phyloP scores from a whole-genome alignment of 2,888 invertebrate species.

The Drosophila mimica region DNA sequence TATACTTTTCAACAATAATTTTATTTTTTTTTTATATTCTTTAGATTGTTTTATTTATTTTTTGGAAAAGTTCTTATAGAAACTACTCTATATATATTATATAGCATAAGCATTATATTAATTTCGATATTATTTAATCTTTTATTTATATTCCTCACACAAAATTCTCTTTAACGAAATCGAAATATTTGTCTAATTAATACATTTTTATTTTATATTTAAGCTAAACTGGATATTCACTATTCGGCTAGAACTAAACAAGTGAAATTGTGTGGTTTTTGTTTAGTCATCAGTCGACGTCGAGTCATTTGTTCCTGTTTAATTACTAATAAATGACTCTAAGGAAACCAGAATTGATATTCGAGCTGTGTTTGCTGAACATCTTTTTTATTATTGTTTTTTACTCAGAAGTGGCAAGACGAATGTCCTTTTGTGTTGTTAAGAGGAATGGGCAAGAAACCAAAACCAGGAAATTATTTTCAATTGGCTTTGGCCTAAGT shows the following conservation, averaged over 20 bases:
- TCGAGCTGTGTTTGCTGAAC: slow-evolving; percentile 21
- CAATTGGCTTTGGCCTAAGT: slow-evolving; percentile 21
- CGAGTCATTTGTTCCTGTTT: slow-evolving; percentile 44
- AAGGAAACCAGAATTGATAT: slow-evolving; percentile 31
- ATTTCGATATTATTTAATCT: neutral
- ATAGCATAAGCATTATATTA: neutral
- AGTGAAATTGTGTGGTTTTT: slow-evolving; percentile 27
- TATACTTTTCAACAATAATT: too few relatives aligned
- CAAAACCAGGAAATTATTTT: slow-evolving; percentile 31
- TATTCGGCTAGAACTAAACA: slow-evolving; percentile 13
- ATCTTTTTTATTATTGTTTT: neutral
- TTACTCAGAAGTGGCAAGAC: neutral
- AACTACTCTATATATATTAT: neutral
- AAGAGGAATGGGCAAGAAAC: slow-evolving; percentile 18
- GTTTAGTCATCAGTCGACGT: slow-evolving; percentile 37
- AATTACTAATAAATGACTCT: slow-evolving; percentile 50
- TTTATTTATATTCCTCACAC: neutral
- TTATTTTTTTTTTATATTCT: too few relatives aligned
- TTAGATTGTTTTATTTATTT: too few relatives aligned
- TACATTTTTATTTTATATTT: neutral
- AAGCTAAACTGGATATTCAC: neutral
- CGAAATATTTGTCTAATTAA: neutral
- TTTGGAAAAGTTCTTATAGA: too few relatives aligned
- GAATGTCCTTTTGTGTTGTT: neutral
- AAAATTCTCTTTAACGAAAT: fast-evolving